Base-by-base conservation (phyloP, 2,113 vertebrate genomes). In the Gadus macrocephalus region DNA sequence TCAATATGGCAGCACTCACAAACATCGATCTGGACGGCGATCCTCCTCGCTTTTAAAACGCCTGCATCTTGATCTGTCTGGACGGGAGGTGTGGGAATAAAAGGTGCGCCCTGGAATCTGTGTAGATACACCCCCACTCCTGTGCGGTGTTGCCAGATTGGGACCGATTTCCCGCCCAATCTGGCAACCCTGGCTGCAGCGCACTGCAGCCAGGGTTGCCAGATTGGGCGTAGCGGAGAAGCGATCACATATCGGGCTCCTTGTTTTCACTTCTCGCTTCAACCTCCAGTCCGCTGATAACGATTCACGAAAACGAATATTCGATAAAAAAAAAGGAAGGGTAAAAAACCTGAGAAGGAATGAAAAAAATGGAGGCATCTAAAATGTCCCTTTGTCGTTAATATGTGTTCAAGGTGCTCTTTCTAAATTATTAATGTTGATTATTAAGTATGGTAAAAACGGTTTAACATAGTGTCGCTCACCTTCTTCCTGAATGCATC, bases 71-170 rank as follows among this genome's bases (percentile, higher is more conserved):
- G 83, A 75, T 86, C 83, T 69, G 80, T 80, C 83, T 62, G 70
- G 84, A 81, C 78, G 55, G 84, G 78, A 81, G 82, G 76, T 82
- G 85, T 84, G 85, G 83, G 75, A 85, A 86, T 82, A 86, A 83
- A 86, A 85, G 79, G 79, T 68, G 81, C 77, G 84, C 89, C 86
- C 88, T 73, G 88, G 85, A 90, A 90, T 72, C 62, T 89, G 88
- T 82, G 79, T 89, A 78, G 64, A 86, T 76, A 86, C 76, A 72
- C 78, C 73, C 71, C 56, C 72, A 77, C 70, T 14, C 42, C 59
- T 60, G 8, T 64, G 70, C 38, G 64, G 2, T 71, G 25, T 25
- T 25, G 25, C 53, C 66, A 58, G 63, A 62, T 20, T 19, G 1
- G 38, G 31, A 7, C 19, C 65, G 25, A 25, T 25, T 25, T 25